These are phyloP conservation scores for Desmodus rotundus DNA, from an alignment of 2,113 vertebrate species.

Conservation along the genomic window DNA sequence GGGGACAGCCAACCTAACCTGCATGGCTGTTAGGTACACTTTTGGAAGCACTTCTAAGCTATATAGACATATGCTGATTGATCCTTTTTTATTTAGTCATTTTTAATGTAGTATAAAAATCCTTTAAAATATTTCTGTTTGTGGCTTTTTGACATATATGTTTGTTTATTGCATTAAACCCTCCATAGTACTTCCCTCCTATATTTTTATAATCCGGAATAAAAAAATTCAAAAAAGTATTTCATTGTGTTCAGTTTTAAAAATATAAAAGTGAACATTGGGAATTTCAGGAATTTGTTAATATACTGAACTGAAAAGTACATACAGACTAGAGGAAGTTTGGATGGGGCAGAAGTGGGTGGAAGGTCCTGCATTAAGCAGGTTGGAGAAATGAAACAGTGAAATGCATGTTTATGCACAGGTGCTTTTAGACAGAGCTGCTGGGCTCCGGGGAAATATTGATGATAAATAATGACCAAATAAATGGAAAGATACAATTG, in stretches of 20 bases:
- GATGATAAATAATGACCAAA: background rate
- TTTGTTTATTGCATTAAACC: conserved; percentile 48
- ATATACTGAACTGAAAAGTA: background rate
- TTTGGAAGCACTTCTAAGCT: conserved; percentile 74
- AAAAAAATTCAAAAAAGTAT: conserved; percentile 38
- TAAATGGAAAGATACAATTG: background rate
- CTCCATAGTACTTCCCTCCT: conserved; percentile 13
- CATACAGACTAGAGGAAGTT: background rate
- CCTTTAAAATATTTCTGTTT: conserved; percentile 64
- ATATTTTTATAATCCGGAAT: conserved; percentile 56
- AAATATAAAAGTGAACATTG: conserved; percentile 54
- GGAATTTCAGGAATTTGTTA: background rate
- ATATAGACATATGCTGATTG: conserved; percentile 73
- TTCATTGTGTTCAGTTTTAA: conserved; percentile 31
- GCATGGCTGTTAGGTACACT: conserved; percentile 70
- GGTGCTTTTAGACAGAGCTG: background rate
- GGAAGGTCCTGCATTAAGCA: background rate
- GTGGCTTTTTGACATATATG: background rate
- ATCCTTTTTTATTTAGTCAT: conserved; percentile 61
- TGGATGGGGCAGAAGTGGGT: too few species aligned
- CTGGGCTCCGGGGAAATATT: background rate
- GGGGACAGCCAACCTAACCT: conserved; percentile 48
- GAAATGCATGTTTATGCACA: background rate
- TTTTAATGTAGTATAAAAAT: conserved; percentile 82
- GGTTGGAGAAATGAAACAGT: background rate